phyloP scores from a whole-genome alignment of 2,113 vertebrate species.

The Otus sunia region DNA sequence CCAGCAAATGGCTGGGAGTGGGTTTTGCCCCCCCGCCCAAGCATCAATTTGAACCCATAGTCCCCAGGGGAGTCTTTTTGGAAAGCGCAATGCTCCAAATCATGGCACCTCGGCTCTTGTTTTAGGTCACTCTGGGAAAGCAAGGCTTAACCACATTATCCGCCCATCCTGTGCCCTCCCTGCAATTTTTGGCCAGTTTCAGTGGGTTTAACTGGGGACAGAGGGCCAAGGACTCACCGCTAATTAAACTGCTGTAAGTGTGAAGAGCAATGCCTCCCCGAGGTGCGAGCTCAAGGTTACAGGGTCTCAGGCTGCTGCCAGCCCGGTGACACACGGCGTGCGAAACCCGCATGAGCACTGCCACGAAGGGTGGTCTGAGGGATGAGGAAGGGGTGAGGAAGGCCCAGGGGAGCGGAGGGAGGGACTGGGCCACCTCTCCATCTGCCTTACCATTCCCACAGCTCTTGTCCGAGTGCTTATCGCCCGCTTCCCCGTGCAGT shows the following conservation, averaged over 20 bases:
- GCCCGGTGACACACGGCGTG: accelerated
- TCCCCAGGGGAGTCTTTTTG: not conserved
- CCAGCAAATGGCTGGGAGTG: not conserved
- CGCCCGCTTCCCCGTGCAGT: not conserved
- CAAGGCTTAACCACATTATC: not conserved
- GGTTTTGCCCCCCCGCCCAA: not conserved
- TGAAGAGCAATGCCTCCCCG: not conserved
- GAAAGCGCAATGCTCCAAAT: accelerated
- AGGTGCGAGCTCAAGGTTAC: not conserved
- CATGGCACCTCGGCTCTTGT: accelerated
- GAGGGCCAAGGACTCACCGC: not conserved
- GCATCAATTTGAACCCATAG: not conserved
- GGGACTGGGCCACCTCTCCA: not conserved
- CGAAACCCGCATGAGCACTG: accelerated
- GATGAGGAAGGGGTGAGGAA: not conserved
- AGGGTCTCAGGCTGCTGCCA: not conserved
- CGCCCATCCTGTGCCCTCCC: not conserved
- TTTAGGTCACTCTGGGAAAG: not conserved
- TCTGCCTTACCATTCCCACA: not conserved
- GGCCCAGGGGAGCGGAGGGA: not conserved
- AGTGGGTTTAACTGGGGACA: not conserved
- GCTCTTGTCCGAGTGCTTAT: accelerated
- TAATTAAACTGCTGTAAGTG: not conserved
- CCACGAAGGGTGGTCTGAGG: not conserved
- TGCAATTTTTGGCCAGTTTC: not conserved